Percentiles rank a stretch among this genome's conserved stretches.
These are phyloP conservation scores for Caradrina clavipalpis DNA, from an alignment of 2,888 invertebrate species.

Conservation along the genomic window DNA sequence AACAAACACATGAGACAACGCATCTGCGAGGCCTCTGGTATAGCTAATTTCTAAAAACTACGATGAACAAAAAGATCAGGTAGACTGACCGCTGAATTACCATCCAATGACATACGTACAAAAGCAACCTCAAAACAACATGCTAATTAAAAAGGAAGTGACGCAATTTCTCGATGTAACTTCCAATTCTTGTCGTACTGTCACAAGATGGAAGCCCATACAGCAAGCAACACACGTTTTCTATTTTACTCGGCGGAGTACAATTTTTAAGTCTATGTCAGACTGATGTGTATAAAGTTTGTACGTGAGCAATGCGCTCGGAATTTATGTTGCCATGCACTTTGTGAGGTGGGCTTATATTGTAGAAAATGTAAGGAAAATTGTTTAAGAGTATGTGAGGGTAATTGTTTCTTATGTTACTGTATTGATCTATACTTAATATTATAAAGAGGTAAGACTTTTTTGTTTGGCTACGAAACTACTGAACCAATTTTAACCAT, in stretches of 20 bases:
- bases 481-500: too few species aligned
- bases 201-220: constrained; percentile 55
- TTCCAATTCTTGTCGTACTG: background rate
- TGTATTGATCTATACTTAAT: background rate
- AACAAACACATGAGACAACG: too few species aligned
- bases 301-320: constrained; percentile 64
- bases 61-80: too few species aligned
- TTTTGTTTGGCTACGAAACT: too few species aligned
- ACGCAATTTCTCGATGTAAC: constrained; percentile 2
- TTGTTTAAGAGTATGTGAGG: background rate
- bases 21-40: too few species aligned
- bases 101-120: too few species aligned
- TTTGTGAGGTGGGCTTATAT: constrained; percentile 47
- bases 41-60: too few species aligned
- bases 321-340: constrained; percentile 57
- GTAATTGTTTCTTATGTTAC: background rate
- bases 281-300: constrained; percentile 74
- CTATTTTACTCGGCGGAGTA: constrained; percentile 74
- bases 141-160: too few species aligned
- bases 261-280: constrained; percentile 75
- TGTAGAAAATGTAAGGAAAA: background rate
- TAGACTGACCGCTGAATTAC: too few species aligned
- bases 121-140: too few species aligned
- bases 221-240: constrained; percentile 72
- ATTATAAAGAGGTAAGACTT: too few species aligned